Evolutionary conservation across 2,113 vertebrate species (phyloP), one percentile per base, ranked within the genome.

Genomic region (Gobius niger): DNA sequence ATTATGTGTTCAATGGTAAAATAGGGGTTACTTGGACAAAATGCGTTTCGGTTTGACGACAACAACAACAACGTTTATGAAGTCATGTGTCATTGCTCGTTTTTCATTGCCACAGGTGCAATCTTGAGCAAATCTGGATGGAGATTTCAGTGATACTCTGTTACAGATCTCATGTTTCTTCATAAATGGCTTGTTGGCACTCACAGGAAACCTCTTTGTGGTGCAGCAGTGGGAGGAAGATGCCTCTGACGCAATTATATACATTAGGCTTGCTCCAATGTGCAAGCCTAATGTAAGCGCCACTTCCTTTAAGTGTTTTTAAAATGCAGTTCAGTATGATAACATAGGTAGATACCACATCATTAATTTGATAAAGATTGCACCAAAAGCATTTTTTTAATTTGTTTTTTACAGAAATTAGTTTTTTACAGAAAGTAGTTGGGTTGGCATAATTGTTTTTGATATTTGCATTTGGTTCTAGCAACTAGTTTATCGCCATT

Each of bases 181-280:
- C n/a, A 49, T 67, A 78, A 82, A 73, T 24, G 42, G 9, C 1
- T 11, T 49, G 15, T 7, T 40, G 40, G 18, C 2, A 14, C 41
- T 70, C 42, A 66, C 60, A 63, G 47, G 46, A 86, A 84, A 12
- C 46, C 47, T 57, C n/a, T 65, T 61, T 81, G 82, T 74, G 81
- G 78, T 77, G 5, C 13, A 46, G 47, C 0, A 24, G 83, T 83
- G 78, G 68, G 82, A 46, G 76, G 52, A 62, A 63, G 68, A 19
- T 70, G 47, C 52, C 12, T 24, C n/a, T 59, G 62, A 56, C 44
- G 0, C n/a, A 9, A 5, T 34, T 12, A 44, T 19, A 69, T 40
- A 44, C 0, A 0, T 16, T 44, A 16, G 14, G 67, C 47, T 65
- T 19, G 18, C 40, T n/a, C 14, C 8, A 15, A 5, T 6, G 4